A percentile compares a stretch with the other conserved stretches of the same genome.
Conservation (phyloP, 2,113 vertebrate species). For the Cryptomyrus ogoouensis region DNA sequence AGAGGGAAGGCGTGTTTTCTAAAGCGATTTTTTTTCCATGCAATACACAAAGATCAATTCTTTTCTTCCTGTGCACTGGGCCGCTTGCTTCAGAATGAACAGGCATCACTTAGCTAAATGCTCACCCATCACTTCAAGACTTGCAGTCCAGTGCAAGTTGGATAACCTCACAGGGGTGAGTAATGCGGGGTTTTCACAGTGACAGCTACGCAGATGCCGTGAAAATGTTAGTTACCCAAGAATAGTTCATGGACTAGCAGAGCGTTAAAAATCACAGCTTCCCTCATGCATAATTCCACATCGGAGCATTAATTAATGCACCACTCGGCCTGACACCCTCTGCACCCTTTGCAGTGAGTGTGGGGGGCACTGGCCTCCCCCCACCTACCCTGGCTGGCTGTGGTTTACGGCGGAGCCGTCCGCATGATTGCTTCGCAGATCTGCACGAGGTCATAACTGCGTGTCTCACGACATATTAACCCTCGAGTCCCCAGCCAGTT, state of each 20-base stretch:
- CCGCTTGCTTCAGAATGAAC: not conserved
- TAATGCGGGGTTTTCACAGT: not conserved
- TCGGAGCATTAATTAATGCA: slow-evolving; percentile 26
- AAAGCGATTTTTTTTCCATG: not conserved
- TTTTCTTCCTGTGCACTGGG: not conserved
- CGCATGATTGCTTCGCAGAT: not conserved
- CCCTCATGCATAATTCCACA: slow-evolving; percentile 30
- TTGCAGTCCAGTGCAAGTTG: not conserved
- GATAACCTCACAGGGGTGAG: not conserved
- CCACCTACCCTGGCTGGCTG: not conserved
- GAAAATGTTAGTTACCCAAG: not conserved
- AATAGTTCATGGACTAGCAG: not conserved
- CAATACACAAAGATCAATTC: not conserved
- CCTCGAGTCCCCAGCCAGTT: not conserved
- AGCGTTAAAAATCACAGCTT: slow-evolving; percentile 15
- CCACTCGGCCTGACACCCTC: not conserved
- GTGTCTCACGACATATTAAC: not conserved
- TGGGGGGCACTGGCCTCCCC: not conserved
- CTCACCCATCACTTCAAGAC: not conserved
- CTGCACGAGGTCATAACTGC: not conserved
- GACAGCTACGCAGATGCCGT: not conserved
- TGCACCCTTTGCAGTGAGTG: not conserved
- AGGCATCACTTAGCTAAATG: not conserved
- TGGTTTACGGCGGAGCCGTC: not conserved
- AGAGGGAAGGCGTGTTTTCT: not conserved